These are phyloP conservation scores for Pachycephus smyrnensis DNA, from an alignment of 2,888 invertebrate genomes.

Conservation along the genomic window DNA sequence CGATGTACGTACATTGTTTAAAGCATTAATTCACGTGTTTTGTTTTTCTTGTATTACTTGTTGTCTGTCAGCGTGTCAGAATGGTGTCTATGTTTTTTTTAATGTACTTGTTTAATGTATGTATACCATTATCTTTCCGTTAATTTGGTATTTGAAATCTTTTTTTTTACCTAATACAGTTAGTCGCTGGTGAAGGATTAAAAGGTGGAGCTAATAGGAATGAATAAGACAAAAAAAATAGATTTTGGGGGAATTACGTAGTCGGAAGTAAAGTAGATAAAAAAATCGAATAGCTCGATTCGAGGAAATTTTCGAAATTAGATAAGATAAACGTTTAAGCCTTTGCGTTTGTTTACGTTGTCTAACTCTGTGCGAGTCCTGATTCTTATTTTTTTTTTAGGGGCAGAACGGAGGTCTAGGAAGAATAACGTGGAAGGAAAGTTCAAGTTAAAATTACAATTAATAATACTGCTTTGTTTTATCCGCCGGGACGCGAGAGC, in stretches of 20 bases:
- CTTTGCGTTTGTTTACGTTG: background rate
- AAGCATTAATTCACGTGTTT: conserved; percentile 34
- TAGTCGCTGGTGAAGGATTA: background rate
- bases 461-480: conserved; percentile 52
- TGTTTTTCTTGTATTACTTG: background rate
- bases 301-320: too few species aligned
- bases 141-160: background rate
- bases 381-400: conserved; percentile 3
- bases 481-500: conserved; percentile 16
- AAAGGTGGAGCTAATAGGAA: background rate
- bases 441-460: conserved; percentile 43
- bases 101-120: background rate
- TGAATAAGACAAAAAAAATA: background rate
- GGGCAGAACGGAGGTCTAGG: conserved; percentile 12
- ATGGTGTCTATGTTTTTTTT: background rate
- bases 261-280: too few species aligned
- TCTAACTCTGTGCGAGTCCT: background rate
- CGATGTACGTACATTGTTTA: conserved; percentile 42
- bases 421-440: background rate
- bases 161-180: background rate
- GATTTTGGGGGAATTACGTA: background rate
- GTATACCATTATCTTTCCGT: background rate
- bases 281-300: too few species aligned
- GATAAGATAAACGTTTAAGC: too few species aligned
- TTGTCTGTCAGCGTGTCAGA: background rate